Percentiles rank a stretch among this genome's conserved stretches.
Evolutionary conservation across 2,888 invertebrate species (phyloP).

Genomic region (Drosophila infuscata): DNA sequence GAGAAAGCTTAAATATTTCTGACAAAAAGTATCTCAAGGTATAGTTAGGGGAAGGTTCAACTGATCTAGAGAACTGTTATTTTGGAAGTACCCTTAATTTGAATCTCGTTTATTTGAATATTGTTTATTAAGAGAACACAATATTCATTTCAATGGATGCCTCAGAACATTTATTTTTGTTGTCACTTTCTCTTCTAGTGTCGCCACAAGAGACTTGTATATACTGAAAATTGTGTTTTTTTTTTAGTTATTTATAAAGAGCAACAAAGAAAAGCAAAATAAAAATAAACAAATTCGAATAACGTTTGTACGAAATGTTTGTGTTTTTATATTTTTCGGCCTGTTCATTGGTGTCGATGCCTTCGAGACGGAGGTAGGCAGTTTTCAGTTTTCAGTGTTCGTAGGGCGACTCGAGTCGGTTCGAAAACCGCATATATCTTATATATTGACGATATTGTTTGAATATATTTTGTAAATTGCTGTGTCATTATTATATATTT

Average conservation of each 20-base stretch:
- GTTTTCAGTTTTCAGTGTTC: slow-evolving; percentile 39
- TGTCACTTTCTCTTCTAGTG: not conserved
- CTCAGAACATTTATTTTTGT: not conserved
- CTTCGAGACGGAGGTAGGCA: slow-evolving; percentile 23
- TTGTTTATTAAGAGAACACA: not conserved
- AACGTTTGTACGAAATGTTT: slow-evolving; percentile 3
- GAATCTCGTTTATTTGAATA: not conserved
- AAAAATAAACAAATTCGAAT: slow-evolving; percentile 15
- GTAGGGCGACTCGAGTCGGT: slow-evolving; percentile 17
- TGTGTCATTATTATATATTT: not conserved
- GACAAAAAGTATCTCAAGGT: not conserved
- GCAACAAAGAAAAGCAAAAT: slow-evolving; percentile 18
- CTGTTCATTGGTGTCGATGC: slow-evolving; percentile 28
- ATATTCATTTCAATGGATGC: not conserved
- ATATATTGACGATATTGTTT: slow-evolving; percentile 5
- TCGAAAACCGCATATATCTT: slow-evolving; percentile 17
- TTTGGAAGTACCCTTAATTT: not conserved
- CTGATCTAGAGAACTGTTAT: not conserved
- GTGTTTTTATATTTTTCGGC: slow-evolving; percentile 8
- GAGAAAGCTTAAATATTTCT: not conserved
- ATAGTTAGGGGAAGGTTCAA: not conserved
- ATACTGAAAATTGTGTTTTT: slow-evolving; percentile 5
- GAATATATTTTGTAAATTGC: slow-evolving; percentile 8
- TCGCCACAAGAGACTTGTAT: slow-evolving; percentile 8
- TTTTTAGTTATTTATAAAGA: slow-evolving; percentile 23